phyloP scores from a whole-genome alignment of 2,797 vertebrate genomes.

The Hippocampus kuda region DNA sequence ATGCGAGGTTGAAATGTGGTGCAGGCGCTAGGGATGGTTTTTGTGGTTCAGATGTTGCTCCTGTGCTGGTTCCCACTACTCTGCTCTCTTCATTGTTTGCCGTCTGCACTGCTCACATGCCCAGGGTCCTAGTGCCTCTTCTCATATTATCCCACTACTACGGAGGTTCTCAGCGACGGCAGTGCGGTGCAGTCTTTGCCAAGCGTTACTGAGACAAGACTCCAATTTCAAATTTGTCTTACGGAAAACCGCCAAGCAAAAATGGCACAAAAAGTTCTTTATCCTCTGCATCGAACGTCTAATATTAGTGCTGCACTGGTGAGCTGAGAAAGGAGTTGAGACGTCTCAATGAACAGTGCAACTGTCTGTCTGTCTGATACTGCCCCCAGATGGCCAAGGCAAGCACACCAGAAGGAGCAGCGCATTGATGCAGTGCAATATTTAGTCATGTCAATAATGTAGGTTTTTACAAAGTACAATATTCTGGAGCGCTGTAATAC shows the following conservation, averaged over 20 bases:
- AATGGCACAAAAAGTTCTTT: not conserved
- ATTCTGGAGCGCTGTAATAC: too few species aligned
- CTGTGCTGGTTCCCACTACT: constrained; percentile 49
- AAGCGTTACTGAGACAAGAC: too few species aligned
- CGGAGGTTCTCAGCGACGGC: not conserved
- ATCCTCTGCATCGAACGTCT: not conserved
- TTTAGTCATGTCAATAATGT: too few species aligned
- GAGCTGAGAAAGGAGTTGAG: too few species aligned
- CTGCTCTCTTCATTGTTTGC: constrained; percentile 56
- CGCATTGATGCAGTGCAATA: too few species aligned
- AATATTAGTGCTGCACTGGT: too few species aligned
- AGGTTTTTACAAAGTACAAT: too few species aligned
- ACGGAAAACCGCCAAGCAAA: not conserved
- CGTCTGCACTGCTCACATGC: constrained; percentile 63
- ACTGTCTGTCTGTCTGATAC: too few species aligned
- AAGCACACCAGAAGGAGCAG: too few species aligned
- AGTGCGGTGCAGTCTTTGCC: not conserved
- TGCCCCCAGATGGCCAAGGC: too few species aligned
- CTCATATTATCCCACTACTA: not conserved
- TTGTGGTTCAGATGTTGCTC: constrained; percentile 37
- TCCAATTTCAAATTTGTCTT: too few species aligned
- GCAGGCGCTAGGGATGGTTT: constrained; percentile 11
- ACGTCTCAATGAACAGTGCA: too few species aligned
- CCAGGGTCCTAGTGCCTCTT: constrained; percentile 64
- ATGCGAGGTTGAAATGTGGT: not conserved